Conservation (phyloP, 2,113 vertebrate genomes). For the Cryptomyrus ogoouensis region DNA sequence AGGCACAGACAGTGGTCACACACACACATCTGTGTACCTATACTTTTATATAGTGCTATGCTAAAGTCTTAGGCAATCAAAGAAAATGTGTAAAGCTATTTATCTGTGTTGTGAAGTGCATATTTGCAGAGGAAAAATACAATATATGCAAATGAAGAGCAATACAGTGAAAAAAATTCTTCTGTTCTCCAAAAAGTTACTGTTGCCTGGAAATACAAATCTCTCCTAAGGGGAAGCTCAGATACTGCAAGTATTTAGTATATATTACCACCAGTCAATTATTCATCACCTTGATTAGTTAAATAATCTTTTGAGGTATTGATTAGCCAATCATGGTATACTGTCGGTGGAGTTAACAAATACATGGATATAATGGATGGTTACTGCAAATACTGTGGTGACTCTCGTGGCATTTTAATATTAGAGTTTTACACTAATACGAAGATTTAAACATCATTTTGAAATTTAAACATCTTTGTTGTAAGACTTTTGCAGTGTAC, state of each 20-base stretch:
- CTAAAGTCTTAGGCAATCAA: not conserved
- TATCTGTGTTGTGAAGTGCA: not conserved
- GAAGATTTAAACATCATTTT: not conserved
- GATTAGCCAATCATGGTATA: not conserved
- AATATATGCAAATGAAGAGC: not conserved
- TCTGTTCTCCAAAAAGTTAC: not conserved
- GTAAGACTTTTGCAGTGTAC: not conserved
- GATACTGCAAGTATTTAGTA: not conserved
- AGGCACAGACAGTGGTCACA: constrained; percentile 49
- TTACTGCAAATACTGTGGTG: not conserved
- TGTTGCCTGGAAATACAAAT: not conserved
- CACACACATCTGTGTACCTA: not conserved
- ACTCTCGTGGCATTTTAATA: not conserved
- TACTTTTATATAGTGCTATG: not conserved
- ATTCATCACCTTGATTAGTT: no score
- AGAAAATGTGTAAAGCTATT: not conserved
- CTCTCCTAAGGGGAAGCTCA: not conserved
- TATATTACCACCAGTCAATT: not conserved
- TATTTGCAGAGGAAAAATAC: not conserved
- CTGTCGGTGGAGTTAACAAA: not conserved
- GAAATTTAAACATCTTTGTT: not conserved
- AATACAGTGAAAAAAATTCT: not conserved
- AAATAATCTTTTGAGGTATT: not conserved
- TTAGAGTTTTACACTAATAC: not conserved
- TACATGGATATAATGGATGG: not conserved